Evolutionary conservation across 2,888 invertebrate species (phyloP), one percentile per base, ranked within the genome.

Genomic region (Chalcis sispes): DNA sequence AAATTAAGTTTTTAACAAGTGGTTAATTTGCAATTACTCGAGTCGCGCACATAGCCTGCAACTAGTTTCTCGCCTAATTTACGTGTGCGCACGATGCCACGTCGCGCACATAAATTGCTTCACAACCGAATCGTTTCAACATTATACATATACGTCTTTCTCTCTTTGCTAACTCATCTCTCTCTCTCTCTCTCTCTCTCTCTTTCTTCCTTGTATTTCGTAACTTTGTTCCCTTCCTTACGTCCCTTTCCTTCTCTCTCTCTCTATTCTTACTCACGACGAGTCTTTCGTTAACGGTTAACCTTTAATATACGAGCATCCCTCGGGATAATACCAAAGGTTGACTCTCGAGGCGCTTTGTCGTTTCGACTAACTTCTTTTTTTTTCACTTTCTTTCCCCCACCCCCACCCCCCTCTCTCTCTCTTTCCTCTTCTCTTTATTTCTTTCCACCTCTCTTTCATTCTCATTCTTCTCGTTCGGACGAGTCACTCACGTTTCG

Each of bases 1-100:
- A 80, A 83, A 81, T 81, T 80, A 78, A 50, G 1, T 58, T 65
- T 71, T 81, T 80, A 82, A 81, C 77, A 78, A 82, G 74, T 79
- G 61, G 77, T 82, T 81, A 80, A 83, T 79, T 79, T 72, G 78
- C 80, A 81, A 80, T 82, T 80, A 79, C 75, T 78, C 75, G 61
- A 72, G 59, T 64, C 59, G 58, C n/a, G 29, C 52, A n/a, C n/a
- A n/a, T n/a, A n/a, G n/a, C n/a, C n/a, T n/a, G 65, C 65, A 29
- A n/a, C 64, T 75, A 77, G 76, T 81, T 77, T 78, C 77, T 70
- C 71, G 64, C 71, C 72, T 80, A 81, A 83, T 83, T 83, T 81
- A 82, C 77, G 79, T 76, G 75, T 69, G 70, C 42, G 61, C 52
- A 8, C 7, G 13, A 36, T 73, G 70, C 72, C 50, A 64, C 25